Evolutionary conservation across 1,140 invertebrate genomes (phyloP), one percentile per base, ranked within the genome.

Genomic region (Plodia interpunctella): DNA sequence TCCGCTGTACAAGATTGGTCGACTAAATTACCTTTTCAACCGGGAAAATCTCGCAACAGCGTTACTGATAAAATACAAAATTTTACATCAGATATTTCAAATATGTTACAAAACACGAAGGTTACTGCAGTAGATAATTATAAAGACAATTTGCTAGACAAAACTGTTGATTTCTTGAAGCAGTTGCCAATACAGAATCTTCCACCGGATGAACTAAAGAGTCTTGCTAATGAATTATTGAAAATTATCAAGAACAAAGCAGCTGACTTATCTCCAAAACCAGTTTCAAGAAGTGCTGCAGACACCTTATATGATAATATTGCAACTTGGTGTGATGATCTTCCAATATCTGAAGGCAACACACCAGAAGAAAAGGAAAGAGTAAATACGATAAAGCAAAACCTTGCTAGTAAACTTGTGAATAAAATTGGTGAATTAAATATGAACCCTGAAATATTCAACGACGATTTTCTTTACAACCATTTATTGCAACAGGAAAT

Each of bases 381-480:
- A 53, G 19, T 44, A 15, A 55, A 60, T 52, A 54, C 13, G 20
- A 49, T 72, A 5, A 75, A 63, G 55, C 61, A 70, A 66, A 54
- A 66, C n/a, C 20, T 76, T 13, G 63, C 62, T 19, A 65, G 25
- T 21, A 65, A 58, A 53, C 25, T 76, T 17, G 38, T 71, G 9
- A 63, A 60, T 30, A 69, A 68, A 63, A 38, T 71, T 5, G 57
- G 55, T 8, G 66, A 69, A 52, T 25, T 71, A 49, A 74, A 76
- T 66, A 50, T 70, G 55, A 66, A 70, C 20, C 65, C 62, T 28
- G 60, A 68, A 19, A 62, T 69, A 53, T 67, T 63, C 15, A 64
- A 71, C 44, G 66, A 73, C 28, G 66, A 66, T 32, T 54, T 56
- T 15, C 49, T 74, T 25, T 71, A 71, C 63, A 56, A 74, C 32